These are phyloP conservation scores for Nesometra sesokonis DNA, from an alignment of 35 echinoderm and acorn worm genomes.

Conservation along the genomic window DNA sequence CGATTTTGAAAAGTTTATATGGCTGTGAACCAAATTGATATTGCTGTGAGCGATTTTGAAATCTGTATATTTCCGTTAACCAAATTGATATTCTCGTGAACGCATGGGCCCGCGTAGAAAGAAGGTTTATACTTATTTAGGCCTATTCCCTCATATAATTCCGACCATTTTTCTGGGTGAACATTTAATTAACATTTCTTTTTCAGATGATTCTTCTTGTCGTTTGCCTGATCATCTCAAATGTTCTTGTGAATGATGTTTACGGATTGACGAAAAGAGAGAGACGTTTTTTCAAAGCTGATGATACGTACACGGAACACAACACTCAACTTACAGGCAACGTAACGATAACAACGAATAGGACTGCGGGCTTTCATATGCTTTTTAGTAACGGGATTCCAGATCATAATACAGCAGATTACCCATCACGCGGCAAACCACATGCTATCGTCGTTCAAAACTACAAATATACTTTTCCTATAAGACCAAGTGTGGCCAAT, in stretches of 20 bases:
- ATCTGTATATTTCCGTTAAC: too few relatives aligned
- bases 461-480: not conserved
- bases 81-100: too few relatives aligned
- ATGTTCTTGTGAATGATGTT: not conserved
- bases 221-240: not conserved
- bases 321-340: not conserved
- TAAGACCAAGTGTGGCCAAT: not conserved
- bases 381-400: slow-evolving; percentile 7
- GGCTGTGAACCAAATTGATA: too few relatives aligned
- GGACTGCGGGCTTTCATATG: not conserved
- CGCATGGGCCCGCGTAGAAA: too few relatives aligned
- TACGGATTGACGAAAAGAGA: not conserved
- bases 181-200: too few relatives aligned
- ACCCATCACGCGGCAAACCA: not conserved
- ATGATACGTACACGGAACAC: not conserved
- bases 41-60: too few relatives aligned
- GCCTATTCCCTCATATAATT: too few relatives aligned
- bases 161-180: too few relatives aligned
- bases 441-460: not conserved
- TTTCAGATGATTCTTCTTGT: not conserved
- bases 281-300: not conserved
- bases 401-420: not conserved
- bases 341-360: not conserved
- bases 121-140: too few relatives aligned
- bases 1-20: too few relatives aligned